Conservation (phyloP, 1,140 invertebrate genomes). For the Physella acuta region DNA sequence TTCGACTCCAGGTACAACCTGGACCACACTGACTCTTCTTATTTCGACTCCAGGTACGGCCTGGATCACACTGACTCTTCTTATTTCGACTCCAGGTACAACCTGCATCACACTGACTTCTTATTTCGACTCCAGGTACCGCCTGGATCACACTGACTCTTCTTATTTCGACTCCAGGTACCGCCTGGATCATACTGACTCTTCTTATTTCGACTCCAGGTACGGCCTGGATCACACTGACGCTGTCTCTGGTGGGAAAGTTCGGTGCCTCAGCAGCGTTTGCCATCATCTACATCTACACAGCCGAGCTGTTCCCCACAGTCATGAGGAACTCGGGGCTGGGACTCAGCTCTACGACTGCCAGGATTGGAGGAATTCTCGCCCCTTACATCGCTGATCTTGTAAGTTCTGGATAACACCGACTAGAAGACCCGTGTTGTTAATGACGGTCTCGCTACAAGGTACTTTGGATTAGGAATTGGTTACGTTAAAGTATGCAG, state of each 20-base stretch:
- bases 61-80: background rate
- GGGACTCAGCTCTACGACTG: slow-evolving; percentile 76
- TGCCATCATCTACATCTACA: slow-evolving; percentile 77
- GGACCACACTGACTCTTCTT: no score
- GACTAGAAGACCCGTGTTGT: background rate
- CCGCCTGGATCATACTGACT: slow-evolving; percentile 33
- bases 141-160: background rate
- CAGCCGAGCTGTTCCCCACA: slow-evolving; percentile 84
- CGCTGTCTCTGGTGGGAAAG: slow-evolving; percentile 44
- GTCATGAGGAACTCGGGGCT: slow-evolving; percentile 80
- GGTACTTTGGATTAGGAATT: background rate
- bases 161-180: slow-evolving; percentile 32
- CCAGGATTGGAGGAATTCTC: slow-evolving; percentile 75
- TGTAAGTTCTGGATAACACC: slow-evolving; percentile 30
- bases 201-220: slow-evolving; percentile 34
- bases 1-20: no score
- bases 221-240: slow-evolving; percentile 32
- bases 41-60: no score
- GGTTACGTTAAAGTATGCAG: background rate
- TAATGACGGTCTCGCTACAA: background rate
- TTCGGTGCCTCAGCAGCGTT: slow-evolving; percentile 41
- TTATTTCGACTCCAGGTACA: background rate
- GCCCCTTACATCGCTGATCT: slow-evolving; percentile 64
- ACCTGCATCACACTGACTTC: background rate
- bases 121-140: background rate